A percentile compares a stretch with the other conserved stretches of the same genome.
Conservation (phyloP, 2,888 invertebrate species). For the Carcina quercana region DNA sequence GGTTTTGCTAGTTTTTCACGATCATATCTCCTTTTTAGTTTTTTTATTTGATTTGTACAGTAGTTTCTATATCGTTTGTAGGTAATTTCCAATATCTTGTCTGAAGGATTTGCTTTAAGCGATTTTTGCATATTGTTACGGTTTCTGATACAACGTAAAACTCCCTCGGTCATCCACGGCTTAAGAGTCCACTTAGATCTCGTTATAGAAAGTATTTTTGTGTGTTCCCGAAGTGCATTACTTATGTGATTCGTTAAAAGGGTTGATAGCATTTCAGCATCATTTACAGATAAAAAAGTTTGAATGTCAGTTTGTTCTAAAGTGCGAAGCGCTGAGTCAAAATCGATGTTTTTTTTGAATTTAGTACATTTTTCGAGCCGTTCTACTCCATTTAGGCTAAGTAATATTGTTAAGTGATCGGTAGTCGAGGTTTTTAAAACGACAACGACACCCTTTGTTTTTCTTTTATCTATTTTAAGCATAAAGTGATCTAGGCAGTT, state of each 20-base stretch:
- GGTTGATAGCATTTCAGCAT: not conserved
- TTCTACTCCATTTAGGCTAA: not conserved
- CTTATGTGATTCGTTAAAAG: not conserved
- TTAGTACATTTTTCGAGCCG: not conserved
- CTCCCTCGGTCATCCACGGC: not conserved
- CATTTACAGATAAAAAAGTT: not conserved
- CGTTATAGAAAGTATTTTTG: not conserved
- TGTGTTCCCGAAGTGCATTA: not conserved
- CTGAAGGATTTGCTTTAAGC: not conserved
- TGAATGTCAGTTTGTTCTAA: too few relatives aligned
- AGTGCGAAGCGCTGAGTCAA: too few relatives aligned
- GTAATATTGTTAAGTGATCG: not conserved
- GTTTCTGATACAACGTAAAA: not conserved
- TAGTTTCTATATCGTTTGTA: conserved; percentile 1
- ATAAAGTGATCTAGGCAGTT: conserved; percentile 2
- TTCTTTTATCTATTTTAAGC: not conserved
- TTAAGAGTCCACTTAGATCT: not conserved
- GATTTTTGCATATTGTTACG: not conserved
- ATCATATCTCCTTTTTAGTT: not conserved
- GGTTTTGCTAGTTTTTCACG: not conserved
- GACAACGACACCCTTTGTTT: not conserved
- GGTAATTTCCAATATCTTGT: conserved; percentile 2
- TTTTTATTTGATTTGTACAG: conserved; percentile 1
- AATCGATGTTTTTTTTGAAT: not conserved
- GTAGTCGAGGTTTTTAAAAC: not conserved